A percentile compares a stretch with the other conserved stretches of the same genome.
These are phyloP conservation scores for Sinodicranocentrus sp. DNA, from an alignment of 2,888 invertebrate genomes.

Conservation along the genomic window DNA sequence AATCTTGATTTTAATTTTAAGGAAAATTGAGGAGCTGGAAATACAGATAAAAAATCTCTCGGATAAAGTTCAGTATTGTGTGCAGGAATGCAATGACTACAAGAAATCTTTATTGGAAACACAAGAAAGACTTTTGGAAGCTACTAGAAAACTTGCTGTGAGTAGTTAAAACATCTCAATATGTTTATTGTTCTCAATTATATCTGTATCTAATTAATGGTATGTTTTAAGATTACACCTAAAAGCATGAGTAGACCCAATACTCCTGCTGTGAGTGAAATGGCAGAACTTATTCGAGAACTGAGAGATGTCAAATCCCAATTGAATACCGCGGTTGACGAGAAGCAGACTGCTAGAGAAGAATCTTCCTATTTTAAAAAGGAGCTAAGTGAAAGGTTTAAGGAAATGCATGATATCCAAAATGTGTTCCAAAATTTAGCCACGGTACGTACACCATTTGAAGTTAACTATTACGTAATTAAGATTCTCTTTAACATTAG, in stretches of 20 bases:
- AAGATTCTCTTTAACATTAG: slow-evolving; percentile 3
- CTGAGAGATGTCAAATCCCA: slow-evolving; percentile 71
- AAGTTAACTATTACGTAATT: not conserved
- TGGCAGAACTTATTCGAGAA: slow-evolving; percentile 71
- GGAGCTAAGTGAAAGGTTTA: slow-evolving; percentile 69
- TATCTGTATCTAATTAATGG: too few relatives aligned
- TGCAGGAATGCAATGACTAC: slow-evolving; percentile 72
- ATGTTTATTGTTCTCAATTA: too few relatives aligned
- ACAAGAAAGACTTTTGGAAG: slow-evolving; percentile 69
- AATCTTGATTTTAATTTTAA: not conserved
- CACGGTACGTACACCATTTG: slow-evolving; percentile 61
- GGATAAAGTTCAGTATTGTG: slow-evolving; percentile 61
- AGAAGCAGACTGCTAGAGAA: slow-evolving; percentile 70
- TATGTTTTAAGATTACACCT: too few relatives aligned
- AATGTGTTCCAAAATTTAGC: slow-evolving; percentile 68
- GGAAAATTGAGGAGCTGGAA: slow-evolving; percentile 71
- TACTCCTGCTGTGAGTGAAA: slow-evolving; percentile 58
- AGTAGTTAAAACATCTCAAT: too few relatives aligned
- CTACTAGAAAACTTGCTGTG: slow-evolving; percentile 60
- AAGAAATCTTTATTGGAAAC: slow-evolving; percentile 71
- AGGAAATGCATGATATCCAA: slow-evolving; percentile 74
- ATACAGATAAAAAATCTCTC: slow-evolving; percentile 68
- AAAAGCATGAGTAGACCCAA: too few relatives aligned
- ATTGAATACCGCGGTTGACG: slow-evolving; percentile 66
- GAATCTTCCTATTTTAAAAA: slow-evolving; percentile 71